Percentiles rank a stretch among this genome's conserved stretches.
Conservation (phyloP, 2,888 invertebrate species). For the Mesorhabditis spiculigera region DNA sequence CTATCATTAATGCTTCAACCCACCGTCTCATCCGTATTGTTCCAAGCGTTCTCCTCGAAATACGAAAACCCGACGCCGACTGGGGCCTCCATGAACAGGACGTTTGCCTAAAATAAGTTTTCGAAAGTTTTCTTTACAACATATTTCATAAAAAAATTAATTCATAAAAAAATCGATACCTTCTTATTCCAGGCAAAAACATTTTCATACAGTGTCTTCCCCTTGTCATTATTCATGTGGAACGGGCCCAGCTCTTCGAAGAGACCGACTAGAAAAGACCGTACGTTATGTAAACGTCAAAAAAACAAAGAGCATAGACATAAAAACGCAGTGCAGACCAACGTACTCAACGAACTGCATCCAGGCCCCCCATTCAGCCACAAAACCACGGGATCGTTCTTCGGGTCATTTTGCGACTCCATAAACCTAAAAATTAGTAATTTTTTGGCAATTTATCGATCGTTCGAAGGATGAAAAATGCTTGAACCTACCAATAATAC, state of each 20-base stretch:
- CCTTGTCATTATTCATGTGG: slow-evolving; percentile 42
- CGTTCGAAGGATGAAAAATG: background rate
- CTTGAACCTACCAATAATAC: slow-evolving; percentile 13
- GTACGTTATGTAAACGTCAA: slow-evolving; percentile 50
- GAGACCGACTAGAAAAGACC: slow-evolving; percentile 60
- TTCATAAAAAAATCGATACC: background rate
- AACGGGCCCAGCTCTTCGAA: slow-evolving; percentile 47
- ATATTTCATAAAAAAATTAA: slow-evolving; percentile 14
- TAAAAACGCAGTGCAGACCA: too few species aligned
- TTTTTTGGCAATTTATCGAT: background rate
- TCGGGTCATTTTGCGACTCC: slow-evolving; percentile 52
- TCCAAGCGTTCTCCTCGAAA: slow-evolving; percentile 44
- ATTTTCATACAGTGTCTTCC: slow-evolving; percentile 51
- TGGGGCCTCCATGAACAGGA: slow-evolving; percentile 64
- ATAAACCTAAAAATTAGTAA: slow-evolving; percentile 19
- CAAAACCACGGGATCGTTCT: slow-evolving; percentile 58
- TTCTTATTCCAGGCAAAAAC: slow-evolving; percentile 57
- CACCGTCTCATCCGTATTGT: slow-evolving; percentile 34
- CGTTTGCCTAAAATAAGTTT: slow-evolving; percentile 58
- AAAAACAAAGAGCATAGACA: background rate
- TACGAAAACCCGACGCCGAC: slow-evolving; percentile 65
- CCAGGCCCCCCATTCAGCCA: slow-evolving; percentile 63
- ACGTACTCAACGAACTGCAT: slow-evolving; percentile 59
- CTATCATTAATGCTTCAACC: background rate
- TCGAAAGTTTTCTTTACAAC: background rate